Conservation (phyloP, 92 coral and sea anemone species). For the Bergia sp. region DNA sequence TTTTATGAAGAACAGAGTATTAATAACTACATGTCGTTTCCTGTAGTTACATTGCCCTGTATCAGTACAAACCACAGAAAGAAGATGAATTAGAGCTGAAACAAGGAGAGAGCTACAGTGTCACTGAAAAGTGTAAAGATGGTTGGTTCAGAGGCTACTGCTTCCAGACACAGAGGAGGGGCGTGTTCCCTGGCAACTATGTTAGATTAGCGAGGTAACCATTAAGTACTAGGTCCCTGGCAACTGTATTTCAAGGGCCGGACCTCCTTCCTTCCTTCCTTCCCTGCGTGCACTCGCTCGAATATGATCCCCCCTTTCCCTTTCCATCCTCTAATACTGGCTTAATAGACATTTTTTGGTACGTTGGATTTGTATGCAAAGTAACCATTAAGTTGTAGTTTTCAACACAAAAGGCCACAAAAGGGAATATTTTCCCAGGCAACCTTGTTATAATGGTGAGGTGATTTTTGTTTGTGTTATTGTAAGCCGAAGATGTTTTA, state of each 20-base stretch:
- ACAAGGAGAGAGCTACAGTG: constrained; percentile 87
- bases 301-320: no score
- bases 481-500: no score
- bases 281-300: no score
- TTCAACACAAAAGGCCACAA: no score
- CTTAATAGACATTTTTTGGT: no score
- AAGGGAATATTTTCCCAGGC: no score
- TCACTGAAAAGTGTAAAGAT: constrained; percentile 90
- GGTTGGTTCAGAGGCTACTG: constrained; percentile 97
- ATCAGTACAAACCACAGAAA: constrained; percentile 86
- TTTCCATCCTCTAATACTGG: no score
- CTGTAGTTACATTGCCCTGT: constrained; percentile 85
- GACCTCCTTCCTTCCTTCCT: no score
- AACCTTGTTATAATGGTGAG: no score
- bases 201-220: constrained; percentile 84
- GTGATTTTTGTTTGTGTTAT: no score
- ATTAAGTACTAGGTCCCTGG: not conserved
- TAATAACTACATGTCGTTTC: not conserved
- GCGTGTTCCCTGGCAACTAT: constrained; percentile 96
- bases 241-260: no score
- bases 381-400: constrained; percentile 37
- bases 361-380: constrained; percentile 37
- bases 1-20: not conserved
- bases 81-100: constrained; percentile 90
- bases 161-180: constrained; percentile 70